Evolutionary conservation across 2,113 vertebrate genomes (phyloP), one percentile per base, ranked within the genome.

Genomic region (Carassius auratus): DNA sequence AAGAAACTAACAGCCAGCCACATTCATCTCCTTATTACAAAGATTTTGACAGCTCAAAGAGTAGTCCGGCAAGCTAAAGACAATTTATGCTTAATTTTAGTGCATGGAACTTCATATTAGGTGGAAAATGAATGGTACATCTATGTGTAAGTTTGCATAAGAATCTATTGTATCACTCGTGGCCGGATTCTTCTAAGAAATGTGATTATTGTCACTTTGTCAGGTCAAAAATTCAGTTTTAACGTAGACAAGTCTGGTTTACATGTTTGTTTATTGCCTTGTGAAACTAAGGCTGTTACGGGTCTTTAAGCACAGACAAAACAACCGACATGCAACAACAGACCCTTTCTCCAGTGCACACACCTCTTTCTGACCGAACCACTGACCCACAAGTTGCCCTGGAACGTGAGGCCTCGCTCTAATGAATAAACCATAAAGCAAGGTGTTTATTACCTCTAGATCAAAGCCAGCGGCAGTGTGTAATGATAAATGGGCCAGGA

Each of bases 261-360:
- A 86, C 50, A 66, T 64, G 71, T 86, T 76, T 86, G 38, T 36
- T 66, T 84, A 84, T 68, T 57, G 86, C 76, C 89, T 87, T 19
- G 74, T 78, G 85, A 89, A 86, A 91, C 88, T 89, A 88, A 73
- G 86, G 86, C 83, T 87, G 90, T 90, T 88, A 89, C 73, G 89
- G 81, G 85, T 90, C 57, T 66, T 83, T 86, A 88, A 90, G 87
- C 68, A 57, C 66, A 83, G 86, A 75, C 38, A 61, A 45, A 68
- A 83, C 62, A 52, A 8, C 69, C 57, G 57, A 23, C 38, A 59
- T 1, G n/a, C 62, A 81, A 30, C 19, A 50, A 21, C 4, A 4
- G 1, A 64, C 55, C 36, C 71, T 80, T 30, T 6, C 38, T 66
- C 23, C 8, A 26, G 7, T 7, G 36, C 36, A 42, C 36, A 17